These are phyloP conservation scores for Argynnis bischoffii DNA, from an alignment of 2,888 invertebrate genomes.

Conservation along the genomic window DNA sequence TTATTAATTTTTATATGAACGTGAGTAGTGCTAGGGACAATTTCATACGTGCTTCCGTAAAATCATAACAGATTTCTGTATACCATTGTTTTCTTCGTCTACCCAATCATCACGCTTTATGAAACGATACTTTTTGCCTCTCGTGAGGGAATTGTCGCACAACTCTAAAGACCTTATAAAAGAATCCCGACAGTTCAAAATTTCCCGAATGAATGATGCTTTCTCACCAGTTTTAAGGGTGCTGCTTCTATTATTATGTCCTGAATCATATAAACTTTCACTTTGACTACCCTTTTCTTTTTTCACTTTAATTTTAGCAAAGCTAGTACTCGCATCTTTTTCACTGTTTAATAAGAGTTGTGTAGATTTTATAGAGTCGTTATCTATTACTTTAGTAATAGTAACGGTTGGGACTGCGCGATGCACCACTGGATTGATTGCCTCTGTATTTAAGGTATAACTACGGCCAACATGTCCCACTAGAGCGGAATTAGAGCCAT, in stretches of 20 bases:
- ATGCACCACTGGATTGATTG: conserved; percentile 35
- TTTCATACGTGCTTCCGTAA: conserved; percentile 41
- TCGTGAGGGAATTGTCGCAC: conserved; percentile 76
- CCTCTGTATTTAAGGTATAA: conserved; percentile 58
- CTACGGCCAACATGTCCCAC: conserved; percentile 59
- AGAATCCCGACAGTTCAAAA: conserved; percentile 69
- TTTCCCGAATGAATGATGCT: conserved; percentile 71
- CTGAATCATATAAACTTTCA: conserved; percentile 48
- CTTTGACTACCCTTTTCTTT: conserved; percentile 37
- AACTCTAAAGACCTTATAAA: conserved; percentile 76
- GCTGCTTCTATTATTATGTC: conserved; percentile 54
- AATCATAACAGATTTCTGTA: conserved; percentile 41
- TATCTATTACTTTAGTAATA: conserved; percentile 50
- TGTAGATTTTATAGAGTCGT: conserved; percentile 57
- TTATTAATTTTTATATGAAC: background rate
- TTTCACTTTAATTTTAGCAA: conserved; percentile 45
- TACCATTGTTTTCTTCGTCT: conserved; percentile 69
- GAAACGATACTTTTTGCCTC: conserved; percentile 66
- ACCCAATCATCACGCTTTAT: conserved; percentile 74
- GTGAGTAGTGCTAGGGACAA: conserved; percentile 1
- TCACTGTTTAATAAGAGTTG: conserved; percentile 60
- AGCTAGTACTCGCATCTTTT: conserved; percentile 53
- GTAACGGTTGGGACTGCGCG: conserved; percentile 44
- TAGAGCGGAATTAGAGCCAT: conserved; percentile 59
- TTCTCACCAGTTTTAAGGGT: conserved; percentile 74